Base-by-base conservation (phyloP, 2,888 invertebrate genomes). In the Siphlonurus alternatus region DNA sequence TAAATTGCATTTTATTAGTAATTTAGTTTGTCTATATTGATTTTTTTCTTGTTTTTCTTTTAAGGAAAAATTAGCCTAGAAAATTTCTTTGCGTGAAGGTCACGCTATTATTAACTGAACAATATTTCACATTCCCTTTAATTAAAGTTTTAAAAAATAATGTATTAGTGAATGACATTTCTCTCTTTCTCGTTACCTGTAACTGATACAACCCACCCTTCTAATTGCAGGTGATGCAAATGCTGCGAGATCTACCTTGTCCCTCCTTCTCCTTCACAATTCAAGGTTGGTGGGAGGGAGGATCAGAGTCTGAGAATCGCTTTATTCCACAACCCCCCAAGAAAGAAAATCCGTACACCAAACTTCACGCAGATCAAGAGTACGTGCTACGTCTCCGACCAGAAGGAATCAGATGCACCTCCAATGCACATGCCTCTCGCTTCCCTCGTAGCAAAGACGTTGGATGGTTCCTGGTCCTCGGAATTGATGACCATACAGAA, bases 391-490 rank as follows among this genome's bases (percentile, higher is more conserved):
- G 63, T 1, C 63, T 71, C 61, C 63, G 19, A 18, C 56, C 56
- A 56, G 5, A 22, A 20, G 56, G 56, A 7, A 56, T 5, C 56
- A n/a, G 7, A 7, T 20, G 56, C 7, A 22, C 56, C n/a, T 5
- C 7, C 25, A 78, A 78, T 70, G 89, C 88, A n/a, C 78, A 86
- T 66, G 87, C 92, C 66, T 89, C 92, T 0, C 84, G 86, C 67
- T 98, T 93, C 79, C 87, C 93, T 1, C 95, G 96, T 74, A 86
- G 87, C 53, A 98, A 97, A 77, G 92, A 91, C 72, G 97, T 97
- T 74, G 92, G 94, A 64, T 99, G 98, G 98, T 88, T 97, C 76
- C 73, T 95, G 1, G 82, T 93, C 0, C 77, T 98, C 7, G 96
- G 95, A 1, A 83, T 84, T 23, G 76, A 83, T 23, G 83, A 84